Base-by-base conservation (phyloP, 2,113 vertebrate species). In the Heteronetta atricapilla region DNA sequence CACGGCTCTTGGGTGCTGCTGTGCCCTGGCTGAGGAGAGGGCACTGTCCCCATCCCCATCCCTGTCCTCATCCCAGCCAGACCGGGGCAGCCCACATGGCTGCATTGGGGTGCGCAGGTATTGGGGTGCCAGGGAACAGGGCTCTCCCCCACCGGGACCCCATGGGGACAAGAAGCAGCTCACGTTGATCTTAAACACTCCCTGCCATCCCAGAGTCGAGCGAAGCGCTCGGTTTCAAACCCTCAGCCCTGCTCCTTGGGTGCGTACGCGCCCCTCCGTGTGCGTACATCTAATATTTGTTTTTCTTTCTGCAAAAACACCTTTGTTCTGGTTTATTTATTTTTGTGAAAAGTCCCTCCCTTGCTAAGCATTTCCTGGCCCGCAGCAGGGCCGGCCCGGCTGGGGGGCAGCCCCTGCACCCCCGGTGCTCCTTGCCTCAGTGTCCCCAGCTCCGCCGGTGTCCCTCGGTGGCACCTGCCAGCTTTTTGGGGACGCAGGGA, bases 311-410 rank as follows among this genome's bases (percentile, higher is more conserved):
- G 11, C 79, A 84, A 48, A n/a, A 87, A 70, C 15, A 69, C 90
- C 75, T 95, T 95, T 93, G 94, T 95, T 93, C 68, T 29, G 38
- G 1, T 77, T 88, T 82, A 67, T 93, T 95, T 95, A 75, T 93
- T 95, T 87, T 77, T 11, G 36, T 34, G 34, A 6, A n/a, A 38
- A 33, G 94, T 72, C 83, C 94, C 90, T 88, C 94, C 94, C 90
- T 87, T 21, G 68, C 12, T 14, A 88, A 80, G 87, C 69, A 93
- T 93, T 95, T 95, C 94, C 94, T 84, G 87, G 34, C 68, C n/a
- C 0, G 2, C 6, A 12, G 69, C 26, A 46, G 66, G 33, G 22
- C 46, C 1, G 5, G 59, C 58, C 15, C 0, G 72, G 16, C 3
- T 7, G 7, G 26, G 28, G 42, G 53, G 14, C 40, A 29, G 42